Conservation (phyloP, 2,888 invertebrate genomes). For the Girardia tigrina region DNA sequence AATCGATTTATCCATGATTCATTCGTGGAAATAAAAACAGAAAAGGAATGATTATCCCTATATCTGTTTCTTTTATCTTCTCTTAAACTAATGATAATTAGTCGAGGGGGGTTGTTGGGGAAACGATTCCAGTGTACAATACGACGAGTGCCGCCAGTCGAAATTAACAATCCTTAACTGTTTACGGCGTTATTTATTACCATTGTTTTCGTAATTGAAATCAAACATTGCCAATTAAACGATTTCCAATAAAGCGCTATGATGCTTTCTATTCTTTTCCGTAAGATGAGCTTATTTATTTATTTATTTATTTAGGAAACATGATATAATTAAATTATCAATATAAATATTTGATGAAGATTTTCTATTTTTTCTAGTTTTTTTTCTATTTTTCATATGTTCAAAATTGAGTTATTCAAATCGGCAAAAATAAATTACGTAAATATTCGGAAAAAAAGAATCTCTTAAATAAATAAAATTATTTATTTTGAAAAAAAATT, state of each 20-base stretch:
- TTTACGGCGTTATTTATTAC: neutral
- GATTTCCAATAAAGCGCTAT: neutral
- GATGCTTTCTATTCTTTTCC: neutral
- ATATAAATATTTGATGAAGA: slow-evolving; percentile 12
- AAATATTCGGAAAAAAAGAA: too few relatives aligned
- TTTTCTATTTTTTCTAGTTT: neutral
- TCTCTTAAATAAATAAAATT: too few relatives aligned
- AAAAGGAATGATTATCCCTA: neutral
- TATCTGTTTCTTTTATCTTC: slow-evolving; percentile 2
- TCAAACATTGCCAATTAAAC: slow-evolving; percentile 7
- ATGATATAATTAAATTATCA: slow-evolving; percentile 5
- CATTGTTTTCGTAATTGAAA: slow-evolving; percentile 3
- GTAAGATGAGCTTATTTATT: slow-evolving; percentile 12
- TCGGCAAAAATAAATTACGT: too few relatives aligned
- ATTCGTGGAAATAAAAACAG: neutral
- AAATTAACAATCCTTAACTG: neutral
- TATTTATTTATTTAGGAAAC: slow-evolving; percentile 19
- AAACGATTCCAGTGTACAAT: neutral
- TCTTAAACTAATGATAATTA: slow-evolving; percentile 1
- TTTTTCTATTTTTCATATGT: too few relatives aligned
- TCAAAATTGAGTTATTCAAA: too few relatives aligned
- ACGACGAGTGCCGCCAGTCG: neutral
- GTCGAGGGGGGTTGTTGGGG: neutral
- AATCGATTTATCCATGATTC: neutral
- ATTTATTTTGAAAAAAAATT: too few relatives aligned